Evolutionary conservation across 2,113 vertebrate species (phyloP), one percentile per base, ranked within the genome.

Genomic region (Prunella himalayana): DNA sequence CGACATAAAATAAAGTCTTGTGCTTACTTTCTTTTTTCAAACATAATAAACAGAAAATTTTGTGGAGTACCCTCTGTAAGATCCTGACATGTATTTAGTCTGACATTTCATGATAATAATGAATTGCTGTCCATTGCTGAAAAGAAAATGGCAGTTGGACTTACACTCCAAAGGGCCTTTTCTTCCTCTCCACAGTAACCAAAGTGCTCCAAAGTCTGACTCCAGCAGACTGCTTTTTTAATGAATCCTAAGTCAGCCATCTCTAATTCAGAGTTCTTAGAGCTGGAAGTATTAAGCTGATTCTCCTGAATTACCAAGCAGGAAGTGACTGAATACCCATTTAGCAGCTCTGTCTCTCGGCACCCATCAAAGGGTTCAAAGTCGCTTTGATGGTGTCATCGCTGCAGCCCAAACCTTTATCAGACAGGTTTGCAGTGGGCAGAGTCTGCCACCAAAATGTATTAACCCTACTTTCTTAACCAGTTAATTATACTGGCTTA

Each of bases 251-350:
- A 82, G 44, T 94, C 69, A 95, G 53, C 49, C 47, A 71, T 73
- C 30, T 81, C 77, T 94, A 96, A 94, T 94, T 96, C 45, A 23
- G 42, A 81, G 70, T 76, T 93, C 94, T 95, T 66, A 87, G n/a
- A 87, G 83, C 70, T 82, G 24, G 27, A 93, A 57, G 47, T 76
- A 96, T 97, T 96, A 94, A 96, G 72, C 80, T 53, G 17, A 72
- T 86, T 93, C 49, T 90, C 91, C 59, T 92, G 88, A 95, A 96
- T 94, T 95, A 93, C 61, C 65, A 49, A 60, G 93, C 90, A 90
- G 86, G 79, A 94, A 93, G 56, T 82, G 93, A 94, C 90, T 90
- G 94, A 97, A 96, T 76, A 73, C 37, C 72, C 87, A 92, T 72
- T 94, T 90, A 90, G 77, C 73, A 61, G 66, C 31, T 15, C 24